Evolutionary conservation across 2,113 vertebrate species (phyloP).

Genomic region (Oreochromis tanganicae): DNA sequence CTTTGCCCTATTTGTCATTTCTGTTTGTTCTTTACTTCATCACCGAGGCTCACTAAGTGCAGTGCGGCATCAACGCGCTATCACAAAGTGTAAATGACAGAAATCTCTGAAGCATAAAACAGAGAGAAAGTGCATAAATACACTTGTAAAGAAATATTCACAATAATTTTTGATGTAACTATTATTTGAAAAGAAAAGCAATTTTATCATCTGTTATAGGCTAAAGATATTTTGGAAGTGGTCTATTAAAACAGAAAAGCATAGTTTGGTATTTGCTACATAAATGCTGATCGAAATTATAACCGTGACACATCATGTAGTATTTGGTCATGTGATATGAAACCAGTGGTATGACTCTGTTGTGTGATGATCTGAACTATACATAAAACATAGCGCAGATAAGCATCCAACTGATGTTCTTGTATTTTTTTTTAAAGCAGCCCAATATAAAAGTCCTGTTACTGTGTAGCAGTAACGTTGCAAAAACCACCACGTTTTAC

Average conservation of each 20-base stretch:
- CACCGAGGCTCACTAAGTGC: conserved; percentile 10
- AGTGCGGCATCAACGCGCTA: neutral
- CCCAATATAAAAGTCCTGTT: neutral
- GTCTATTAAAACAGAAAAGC: neutral
- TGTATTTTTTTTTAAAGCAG: neutral
- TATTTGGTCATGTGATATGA: neutral
- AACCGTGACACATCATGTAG: neutral
- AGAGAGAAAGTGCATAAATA: neutral
- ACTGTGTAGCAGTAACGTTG: neutral
- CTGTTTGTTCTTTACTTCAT: conserved; percentile 49
- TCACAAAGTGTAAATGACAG: conserved; percentile 5
- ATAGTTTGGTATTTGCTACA: neutral
- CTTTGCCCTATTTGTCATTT: conserved; percentile 41
- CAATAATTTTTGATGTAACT: neutral
- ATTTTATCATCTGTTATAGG: neutral
- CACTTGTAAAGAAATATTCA: neutral
- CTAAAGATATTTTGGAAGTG: neutral
- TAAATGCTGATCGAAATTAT: neutral
- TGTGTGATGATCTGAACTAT: neutral
- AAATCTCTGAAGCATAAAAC: neutral
- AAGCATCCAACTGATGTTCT: neutral
- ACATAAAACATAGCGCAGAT: neutral
- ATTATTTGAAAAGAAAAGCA: neutral
- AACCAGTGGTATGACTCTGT: neutral
- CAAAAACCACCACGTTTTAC: neutral